A percentile compares a stretch with the other conserved stretches of the same genome.
Conservation (phyloP, 2,888 invertebrate species). For the Sinhomidia bicolor region DNA sequence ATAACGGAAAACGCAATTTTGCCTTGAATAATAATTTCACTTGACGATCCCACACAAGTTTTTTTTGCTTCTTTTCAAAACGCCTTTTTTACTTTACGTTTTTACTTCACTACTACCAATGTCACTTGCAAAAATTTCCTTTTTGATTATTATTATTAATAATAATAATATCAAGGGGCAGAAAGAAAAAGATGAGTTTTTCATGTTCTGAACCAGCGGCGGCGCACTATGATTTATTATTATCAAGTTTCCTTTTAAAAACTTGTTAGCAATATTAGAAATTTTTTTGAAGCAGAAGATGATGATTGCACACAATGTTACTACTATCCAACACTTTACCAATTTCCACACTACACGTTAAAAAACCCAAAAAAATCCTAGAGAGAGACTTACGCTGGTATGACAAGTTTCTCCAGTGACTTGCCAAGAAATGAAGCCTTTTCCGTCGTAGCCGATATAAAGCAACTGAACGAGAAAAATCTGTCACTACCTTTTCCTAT, state of each 20-base stretch:
- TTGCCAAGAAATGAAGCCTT: slow-evolving; percentile 19
- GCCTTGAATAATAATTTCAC: slow-evolving; percentile 74
- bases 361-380: not conserved
- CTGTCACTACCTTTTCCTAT: slow-evolving; percentile 58
- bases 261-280: not conserved
- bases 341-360: no score
- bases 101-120: slow-evolving; percentile 24
- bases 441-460: slow-evolving; percentile 36
- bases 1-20: slow-evolving; percentile 74
- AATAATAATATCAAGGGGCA: not conserved
- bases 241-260: not conserved
- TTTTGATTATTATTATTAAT: not conserved
- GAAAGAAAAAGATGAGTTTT: not conserved
- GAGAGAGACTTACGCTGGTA: slow-evolving; percentile 39
- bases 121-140: slow-evolving; percentile 6
- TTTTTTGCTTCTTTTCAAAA: slow-evolving; percentile 16
- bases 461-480: not conserved
- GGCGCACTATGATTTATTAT: not conserved
- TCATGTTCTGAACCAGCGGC: not conserved
- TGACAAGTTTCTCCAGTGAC: slow-evolving; percentile 55
- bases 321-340: no score
- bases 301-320: no score
- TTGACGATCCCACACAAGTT: slow-evolving; percentile 69
- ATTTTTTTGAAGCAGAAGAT: no score
- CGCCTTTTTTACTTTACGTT: no score